Evolutionary conservation across 2,113 vertebrate species (phyloP), one percentile per base, ranked within the genome.

Genomic region (Heterochromis multidens): DNA sequence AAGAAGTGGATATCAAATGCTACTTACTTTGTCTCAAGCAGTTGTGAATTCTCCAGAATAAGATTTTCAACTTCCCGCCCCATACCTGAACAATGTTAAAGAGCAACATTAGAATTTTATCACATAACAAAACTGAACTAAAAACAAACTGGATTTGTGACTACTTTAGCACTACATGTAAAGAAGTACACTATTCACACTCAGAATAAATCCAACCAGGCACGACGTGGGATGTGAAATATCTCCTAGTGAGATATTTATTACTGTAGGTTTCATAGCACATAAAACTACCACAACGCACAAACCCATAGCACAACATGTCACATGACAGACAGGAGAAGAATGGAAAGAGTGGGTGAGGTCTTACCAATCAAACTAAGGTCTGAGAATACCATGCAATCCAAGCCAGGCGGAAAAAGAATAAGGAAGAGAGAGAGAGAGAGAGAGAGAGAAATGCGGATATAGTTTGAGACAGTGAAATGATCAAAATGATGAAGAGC

Each of bases 331-430:
- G 87, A 91, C 78, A 84, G 78, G 87, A 84, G 80, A 88, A 87
- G 91, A 92, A 92, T 94, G 93, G 91, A 92, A 56, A 93, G 91
- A 95, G 95, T 92, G 95, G 96, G 95, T 96, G 88, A 88, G 95
- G 94, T 97, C 98, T 99, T 99, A 99, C 98, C 97, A 98, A 98
- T 98, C 96, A 98, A 97, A 98, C 97, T 97, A 97, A 96, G 97
- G 95, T 98, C 97, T 99, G 98, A 98, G 97, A 94, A 97, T 97
- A 96, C 97, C 98, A 98, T 99, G 98, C 97, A 98, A 97, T 97
- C 97, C 97, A 95, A 96, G 97, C 93, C 93, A 93, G 90, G 94
- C 90, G 86, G 90, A 93, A 90, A 95, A 91, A 91, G 57, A 72
- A 11, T 70, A 86, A 85, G 88, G 83, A 77, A 91, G 88, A 92